Evolutionary conservation across 2,888 invertebrate species (phyloP), one percentile per base, ranked within the genome.

Genomic region (Incurvaria masculella): DNA sequence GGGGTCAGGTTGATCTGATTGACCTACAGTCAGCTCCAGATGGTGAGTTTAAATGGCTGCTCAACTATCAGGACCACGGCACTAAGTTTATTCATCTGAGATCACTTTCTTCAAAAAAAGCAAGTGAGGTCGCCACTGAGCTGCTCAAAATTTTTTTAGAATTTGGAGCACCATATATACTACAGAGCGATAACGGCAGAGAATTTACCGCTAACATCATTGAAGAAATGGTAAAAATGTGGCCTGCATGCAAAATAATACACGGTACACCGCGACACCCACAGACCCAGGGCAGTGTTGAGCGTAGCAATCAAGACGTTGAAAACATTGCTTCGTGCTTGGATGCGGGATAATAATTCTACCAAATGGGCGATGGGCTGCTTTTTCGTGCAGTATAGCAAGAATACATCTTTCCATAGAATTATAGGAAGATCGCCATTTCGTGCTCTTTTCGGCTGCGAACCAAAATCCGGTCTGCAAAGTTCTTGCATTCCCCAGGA

Each of bases 11-110:
- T 10, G 62, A 64, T 50, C 46, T 65, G 10, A 59, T 66, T 18
- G 58, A 61, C 46, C 53, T 59, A 21, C 58, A 63, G 48, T 57
- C 60, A 27, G 48, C 54, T 44, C 56, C 61, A 18, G 60, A 61
- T 52, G 57, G 57, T 4, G 57, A 62, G 18, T 66, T 57, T 52
- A 64, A 63, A 53, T 66, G 61, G 59, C 47, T 66, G 2, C 39
- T 66, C 19, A 55, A 57, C 20, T 65, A 63, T 48, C 63, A 65
- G 49, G 65, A 66, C 45, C 56, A 63, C 52, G 45, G 46, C 1
- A 64, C 63, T 26, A 68, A 66, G 57, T 65, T 61, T 57, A 20
- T 53, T 8, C 52, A 51, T 51, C 55, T 64, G n/a, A 51, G 59
- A 21, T 62, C 63, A 11, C 47, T 66, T n/a, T 55, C 44, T 46